Conservation (phyloP, 1,140 invertebrate genomes). For the Oreohelix idahoensis region DNA sequence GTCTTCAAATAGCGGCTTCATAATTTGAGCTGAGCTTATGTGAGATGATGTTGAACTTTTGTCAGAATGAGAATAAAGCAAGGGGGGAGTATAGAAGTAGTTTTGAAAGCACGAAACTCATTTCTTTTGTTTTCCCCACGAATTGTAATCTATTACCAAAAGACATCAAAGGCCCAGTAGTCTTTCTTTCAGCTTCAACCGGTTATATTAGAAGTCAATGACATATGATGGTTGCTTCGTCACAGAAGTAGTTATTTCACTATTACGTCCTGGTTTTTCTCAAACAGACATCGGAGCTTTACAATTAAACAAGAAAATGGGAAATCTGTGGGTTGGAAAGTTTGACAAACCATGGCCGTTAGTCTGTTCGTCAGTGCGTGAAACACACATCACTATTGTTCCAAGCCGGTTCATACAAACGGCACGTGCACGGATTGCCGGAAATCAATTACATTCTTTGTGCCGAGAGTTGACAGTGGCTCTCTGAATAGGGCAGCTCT, state of each 20-base stretch:
- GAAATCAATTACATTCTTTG: not conserved
- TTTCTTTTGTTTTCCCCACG: not conserved
- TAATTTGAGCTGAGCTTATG: not conserved
- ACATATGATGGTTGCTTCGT: not conserved
- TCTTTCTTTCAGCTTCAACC: not conserved
- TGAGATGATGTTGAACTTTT: not conserved
- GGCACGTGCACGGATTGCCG: not conserved
- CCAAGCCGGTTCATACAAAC: not conserved
- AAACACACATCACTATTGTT: not conserved
- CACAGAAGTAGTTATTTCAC: not conserved
- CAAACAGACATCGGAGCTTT: not conserved
- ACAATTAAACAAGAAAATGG: not conserved
- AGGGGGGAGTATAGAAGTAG: too few relatives aligned
- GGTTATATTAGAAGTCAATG: not conserved
- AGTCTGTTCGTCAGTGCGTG: not conserved
- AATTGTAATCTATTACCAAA: not conserved
- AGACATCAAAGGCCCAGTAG: not conserved
- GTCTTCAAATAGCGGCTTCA: not conserved
- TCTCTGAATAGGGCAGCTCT: not conserved
- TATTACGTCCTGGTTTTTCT: constrained; percentile 1
- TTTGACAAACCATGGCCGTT: not conserved
- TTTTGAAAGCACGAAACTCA: not conserved
- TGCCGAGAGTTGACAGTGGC: not conserved
- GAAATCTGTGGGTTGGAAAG: not conserved
- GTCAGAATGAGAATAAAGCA: not conserved